Conservation (phyloP, 2,113 vertebrate species). For the Anseranas semipalmata region DNA sequence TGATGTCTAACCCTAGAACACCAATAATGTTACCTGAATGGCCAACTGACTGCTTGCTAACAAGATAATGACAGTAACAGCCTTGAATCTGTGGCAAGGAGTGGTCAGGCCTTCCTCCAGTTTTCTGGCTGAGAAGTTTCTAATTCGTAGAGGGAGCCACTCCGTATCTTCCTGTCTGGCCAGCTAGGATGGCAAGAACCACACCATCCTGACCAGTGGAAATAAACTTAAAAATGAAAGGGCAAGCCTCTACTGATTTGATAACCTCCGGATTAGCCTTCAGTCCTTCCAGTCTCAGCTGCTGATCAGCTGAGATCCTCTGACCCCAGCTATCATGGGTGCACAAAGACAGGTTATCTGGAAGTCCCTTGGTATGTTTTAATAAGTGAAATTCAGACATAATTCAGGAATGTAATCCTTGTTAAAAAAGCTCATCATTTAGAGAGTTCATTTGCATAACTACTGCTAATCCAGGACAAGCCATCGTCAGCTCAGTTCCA, state of each 20-base stretch:
- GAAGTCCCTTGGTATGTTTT: neutral
- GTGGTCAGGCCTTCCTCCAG: neutral
- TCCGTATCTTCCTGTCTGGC: neutral
- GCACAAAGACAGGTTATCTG: neutral
- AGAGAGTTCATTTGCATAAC: neutral
- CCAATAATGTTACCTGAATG: neutral
- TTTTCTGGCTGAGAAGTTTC: neutral
- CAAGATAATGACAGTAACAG: neutral
- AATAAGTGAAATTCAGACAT: neutral
- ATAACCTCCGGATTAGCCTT: neutral
- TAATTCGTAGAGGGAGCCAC: neutral
- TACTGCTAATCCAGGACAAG: neutral
- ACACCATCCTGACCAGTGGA: neutral
- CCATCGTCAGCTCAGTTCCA: neutral
- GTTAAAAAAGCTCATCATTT: neutral
- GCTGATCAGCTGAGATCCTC: neutral
- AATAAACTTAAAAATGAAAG: neutral
- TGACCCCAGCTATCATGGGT: rapidly evolving
- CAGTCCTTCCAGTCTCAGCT: neutral
- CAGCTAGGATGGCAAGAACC: neutral
- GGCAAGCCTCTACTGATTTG: neutral
- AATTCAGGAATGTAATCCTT: neutral
- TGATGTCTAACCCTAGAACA: neutral
- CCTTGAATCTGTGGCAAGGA: neutral
- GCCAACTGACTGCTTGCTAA: neutral